Percentiles rank a stretch among this genome's conserved stretches.
These are phyloP conservation scores for Sebastiscus tertius DNA, from an alignment of 2,797 vertebrate species.

Conservation along the genomic window DNA sequence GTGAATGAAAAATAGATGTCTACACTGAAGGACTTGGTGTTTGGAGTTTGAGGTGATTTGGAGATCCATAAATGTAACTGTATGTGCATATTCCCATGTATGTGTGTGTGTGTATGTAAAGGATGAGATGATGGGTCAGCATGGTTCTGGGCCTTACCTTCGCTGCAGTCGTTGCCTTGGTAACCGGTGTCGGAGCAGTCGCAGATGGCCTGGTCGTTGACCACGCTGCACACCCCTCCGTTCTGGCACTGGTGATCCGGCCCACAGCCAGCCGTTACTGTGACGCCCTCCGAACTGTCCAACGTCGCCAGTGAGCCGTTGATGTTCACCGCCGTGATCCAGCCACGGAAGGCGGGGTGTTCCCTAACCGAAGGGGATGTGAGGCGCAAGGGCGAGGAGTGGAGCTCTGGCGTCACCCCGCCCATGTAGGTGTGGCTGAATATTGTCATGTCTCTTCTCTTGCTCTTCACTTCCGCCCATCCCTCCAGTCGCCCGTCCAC, in stretches of 20 bases:
- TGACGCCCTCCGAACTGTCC: conserved; percentile 90
- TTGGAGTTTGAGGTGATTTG: conserved; percentile 12
- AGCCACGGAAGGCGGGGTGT: conserved; percentile 92
- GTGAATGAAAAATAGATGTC: conserved; percentile 58
- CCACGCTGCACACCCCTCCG: conserved; percentile 94
- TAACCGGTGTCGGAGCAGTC: conserved; percentile 97
- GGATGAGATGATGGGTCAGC: conserved; percentile 74
- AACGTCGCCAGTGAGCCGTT: conserved; percentile 85
- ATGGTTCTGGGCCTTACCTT: conserved; percentile 91
- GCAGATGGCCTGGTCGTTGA: conserved; percentile 93
- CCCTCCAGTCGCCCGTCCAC: conserved; percentile 91
- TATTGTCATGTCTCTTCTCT: conserved; percentile 97
- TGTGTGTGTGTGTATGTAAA: conserved; percentile 42
- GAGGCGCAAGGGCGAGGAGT: conserved; percentile 90
- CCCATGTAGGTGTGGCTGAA: conserved; percentile 96
- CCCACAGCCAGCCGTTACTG: conserved; percentile 85
- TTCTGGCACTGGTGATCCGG: conserved; percentile 93
- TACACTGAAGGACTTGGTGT: conserved; percentile 26
- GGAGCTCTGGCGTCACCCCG: conserved; percentile 92
- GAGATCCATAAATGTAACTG: conserved; percentile 1
- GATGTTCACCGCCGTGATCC: conserved; percentile 92
- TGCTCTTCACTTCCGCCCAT: conserved; percentile 97
- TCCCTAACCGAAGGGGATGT: conserved; percentile 91
- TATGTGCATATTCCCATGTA: conserved; percentile 3
- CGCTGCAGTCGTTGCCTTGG: conserved; percentile 98